Conservation (phyloP, 2,888 invertebrate species). For the Graphium colonna region DNA sequence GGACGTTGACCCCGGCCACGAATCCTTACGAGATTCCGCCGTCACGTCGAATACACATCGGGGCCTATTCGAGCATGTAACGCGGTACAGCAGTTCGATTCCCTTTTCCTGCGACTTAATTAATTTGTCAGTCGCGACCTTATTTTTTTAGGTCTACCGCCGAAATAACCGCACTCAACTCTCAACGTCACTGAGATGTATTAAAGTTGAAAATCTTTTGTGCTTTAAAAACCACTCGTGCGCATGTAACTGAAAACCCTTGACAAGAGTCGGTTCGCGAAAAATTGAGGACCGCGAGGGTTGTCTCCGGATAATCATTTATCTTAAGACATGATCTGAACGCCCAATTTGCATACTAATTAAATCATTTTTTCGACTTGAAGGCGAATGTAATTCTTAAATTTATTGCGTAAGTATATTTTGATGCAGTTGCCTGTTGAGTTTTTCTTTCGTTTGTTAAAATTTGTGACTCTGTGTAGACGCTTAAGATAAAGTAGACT, state of each 20-base stretch:
- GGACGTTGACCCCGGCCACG: conserved; percentile 19
- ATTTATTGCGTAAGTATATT: neutral
- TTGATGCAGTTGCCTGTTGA: too few species aligned
- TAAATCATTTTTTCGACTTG: conserved; percentile 49
- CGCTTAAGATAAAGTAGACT: too few species aligned
- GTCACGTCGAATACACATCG: conserved; percentile 28
- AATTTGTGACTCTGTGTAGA: too few species aligned
- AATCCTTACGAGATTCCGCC: conserved; percentile 21
- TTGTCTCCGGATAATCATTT: conserved; percentile 49
- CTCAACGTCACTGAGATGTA: too few species aligned
- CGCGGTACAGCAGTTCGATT: conserved; percentile 64
- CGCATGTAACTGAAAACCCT: conserved; percentile 42
- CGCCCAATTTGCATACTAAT: conserved; percentile 70
- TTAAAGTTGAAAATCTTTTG: conserved; percentile 4
- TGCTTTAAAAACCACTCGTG: conserved; percentile 30
- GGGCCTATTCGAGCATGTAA: conserved; percentile 56
- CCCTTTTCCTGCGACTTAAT: conserved; percentile 60
- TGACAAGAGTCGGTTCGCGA: conserved; percentile 39
- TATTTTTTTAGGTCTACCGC: conserved; percentile 31
- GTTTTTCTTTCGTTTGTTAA: too few species aligned
- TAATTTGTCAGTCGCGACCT: conserved; percentile 55
- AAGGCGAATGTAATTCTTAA: neutral
- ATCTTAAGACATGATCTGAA: conserved; percentile 56
- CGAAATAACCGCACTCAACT: neutral
- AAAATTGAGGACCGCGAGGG: conserved; percentile 41